Evolutionary conservation across 2,113 vertebrate species (phyloP), one percentile per base, ranked within the genome.

Genomic region (Dryoscopus gambensis): DNA sequence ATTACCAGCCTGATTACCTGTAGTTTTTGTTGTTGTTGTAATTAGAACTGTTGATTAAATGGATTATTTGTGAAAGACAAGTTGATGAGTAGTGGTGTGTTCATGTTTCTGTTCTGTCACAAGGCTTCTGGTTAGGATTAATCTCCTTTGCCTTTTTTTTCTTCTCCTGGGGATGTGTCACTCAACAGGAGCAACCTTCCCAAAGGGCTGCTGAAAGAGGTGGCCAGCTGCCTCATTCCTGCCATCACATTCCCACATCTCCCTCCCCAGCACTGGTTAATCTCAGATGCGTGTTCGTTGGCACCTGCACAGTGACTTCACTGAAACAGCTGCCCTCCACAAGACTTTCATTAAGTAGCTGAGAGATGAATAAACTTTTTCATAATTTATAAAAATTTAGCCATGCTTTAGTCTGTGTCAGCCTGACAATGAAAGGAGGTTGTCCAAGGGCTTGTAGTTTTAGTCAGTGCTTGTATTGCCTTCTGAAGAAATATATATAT

Each of bases 21-120:
- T 78, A 90, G 87, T n/a, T 96, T 94, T 76, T 94, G 89, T 97
- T 95, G 84, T 68, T 93, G 79, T 56, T 90, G 89, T 85, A 96
- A 95, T 97, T 96, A 91, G 55, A 84, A 62, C 57, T 95, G 95
- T 84, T 96, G 89, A 95, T 96, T 93, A 93, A 73, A 60, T 77
- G 28, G 31, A 62, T 90, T 90, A 89, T 90, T 93, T 90, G 74
- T 87, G 44, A 89, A 90, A 84, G 84, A 67, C 15, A n/a, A 64
- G 80, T 46, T 3, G 52, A 86, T n/a, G 28, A 94, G 37, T 79
- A 71, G 68, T 62, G 91, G 30, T 25, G 37, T 90, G 46, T 84
- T 90, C n/a, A 17, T 2, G 3, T n/a, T 81, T 73, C 46, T 89
- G 83, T 49, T 87, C 55, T 74, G 44, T 85, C 67, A 76, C 33